Evolutionary conservation across 1,140 invertebrate genomes (phyloP).

Genomic region (Saxidomus purpurata): DNA sequence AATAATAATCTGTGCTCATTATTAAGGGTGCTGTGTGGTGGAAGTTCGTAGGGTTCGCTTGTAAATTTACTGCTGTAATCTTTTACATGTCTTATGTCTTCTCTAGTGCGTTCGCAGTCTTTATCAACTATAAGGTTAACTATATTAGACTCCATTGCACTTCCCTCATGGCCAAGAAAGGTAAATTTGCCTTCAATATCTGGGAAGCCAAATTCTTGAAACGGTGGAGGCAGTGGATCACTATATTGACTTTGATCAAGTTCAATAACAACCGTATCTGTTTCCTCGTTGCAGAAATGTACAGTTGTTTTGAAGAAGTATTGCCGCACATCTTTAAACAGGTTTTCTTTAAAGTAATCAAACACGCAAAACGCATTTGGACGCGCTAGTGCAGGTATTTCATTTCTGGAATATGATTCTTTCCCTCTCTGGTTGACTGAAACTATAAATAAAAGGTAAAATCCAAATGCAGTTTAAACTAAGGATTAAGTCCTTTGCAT

Average conservation of each 20-base stretch:
- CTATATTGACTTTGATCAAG: neutral
- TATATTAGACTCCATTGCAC: neutral
- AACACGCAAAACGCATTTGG: neutral
- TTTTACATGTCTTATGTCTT: neutral
- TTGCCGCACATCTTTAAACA: neutral
- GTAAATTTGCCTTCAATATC: neutral
- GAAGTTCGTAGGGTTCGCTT: neutral
- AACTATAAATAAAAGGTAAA: neutral
- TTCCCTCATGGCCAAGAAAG: slow-evolving; percentile 12
- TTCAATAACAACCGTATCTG: slow-evolving; percentile 37
- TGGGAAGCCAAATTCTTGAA: slow-evolving; percentile 9
- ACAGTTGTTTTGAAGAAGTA: neutral
- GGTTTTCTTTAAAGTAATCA: neutral
- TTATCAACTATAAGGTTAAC: neutral
- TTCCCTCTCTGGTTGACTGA: neutral
- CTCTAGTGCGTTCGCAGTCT: neutral
- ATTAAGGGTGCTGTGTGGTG: neutral
- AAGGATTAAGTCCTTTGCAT: no score
- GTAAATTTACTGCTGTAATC: neutral
- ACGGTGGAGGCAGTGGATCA: slow-evolving; percentile 23
- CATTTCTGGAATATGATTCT: neutral
- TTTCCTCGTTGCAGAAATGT: slow-evolving; percentile 8
- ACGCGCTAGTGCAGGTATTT: neutral
- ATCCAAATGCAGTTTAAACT: no score
- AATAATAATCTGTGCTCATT: slow-evolving; percentile 22